Base-by-base conservation (phyloP, 2,113 vertebrate species). In the Pygoscelis adeliae region DNA sequence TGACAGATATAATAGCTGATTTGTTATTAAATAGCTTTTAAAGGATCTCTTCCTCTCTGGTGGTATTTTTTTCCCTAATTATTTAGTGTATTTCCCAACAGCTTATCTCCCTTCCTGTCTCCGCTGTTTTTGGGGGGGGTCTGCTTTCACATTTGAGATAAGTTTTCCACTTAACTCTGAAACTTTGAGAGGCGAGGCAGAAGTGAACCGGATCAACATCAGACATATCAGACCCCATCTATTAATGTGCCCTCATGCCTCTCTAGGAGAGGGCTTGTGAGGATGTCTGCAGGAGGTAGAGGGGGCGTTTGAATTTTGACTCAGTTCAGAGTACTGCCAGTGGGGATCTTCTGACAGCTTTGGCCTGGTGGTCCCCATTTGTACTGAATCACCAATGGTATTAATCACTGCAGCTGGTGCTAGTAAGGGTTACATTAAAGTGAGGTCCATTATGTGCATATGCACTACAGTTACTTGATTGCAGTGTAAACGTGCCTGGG, bases 1-100 rank as follows among this genome's bases (percentile, higher is more conserved):
- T 97, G 98, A 97, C 95, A 98, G 91, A 90, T 96, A 76, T 66
- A 97, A 95, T 93, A 96, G 89, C 91, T 89, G 83, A 93, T 97
- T 93, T 96, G 83, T 97, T 95, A 88, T 89, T 95, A 95, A 96
- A 97, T 89, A 95, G 83, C 36, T 94, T 83, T 93, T 93, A 97
- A 96, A 96, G 53, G 83, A 89, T 94, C 62, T 87, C 40, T 91
- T 89, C 79, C 63, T 96, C 87, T 77, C 40, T 62, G 67, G 82
- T 89, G 92, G 44, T 50, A 88, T 80, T 88, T 95, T 79, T 34
- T 76, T n/a, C 5, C 38, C 74, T 88, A 55, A 92, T 96, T 96
- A 95, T 96, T 97, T 93, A 92, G 42, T 2, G 0, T 50, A 40
- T 86, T 92, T 96, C 47, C 61, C 67, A 70, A 65, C 56, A 95